phyloP scores from a whole-genome alignment of 1,140 invertebrate species.

The Brachionus angularis region DNA sequence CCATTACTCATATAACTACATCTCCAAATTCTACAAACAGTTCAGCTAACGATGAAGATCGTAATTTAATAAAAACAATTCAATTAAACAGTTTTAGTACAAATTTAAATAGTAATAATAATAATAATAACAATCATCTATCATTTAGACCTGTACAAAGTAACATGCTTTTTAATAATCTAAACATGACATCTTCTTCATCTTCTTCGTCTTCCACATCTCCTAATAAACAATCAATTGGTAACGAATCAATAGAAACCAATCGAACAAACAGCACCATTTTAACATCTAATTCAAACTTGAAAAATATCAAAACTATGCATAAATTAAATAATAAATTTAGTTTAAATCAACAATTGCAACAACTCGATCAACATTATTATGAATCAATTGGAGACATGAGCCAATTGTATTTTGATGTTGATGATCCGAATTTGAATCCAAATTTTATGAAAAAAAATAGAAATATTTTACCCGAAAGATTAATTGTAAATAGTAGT shows the following conservation, averaged over 20 bases:
- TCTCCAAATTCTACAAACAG: constrained; percentile 16
- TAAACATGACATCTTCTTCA: not conserved
- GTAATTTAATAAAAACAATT: not conserved
- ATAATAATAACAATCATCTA: no score
- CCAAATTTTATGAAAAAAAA: constrained; percentile 6
- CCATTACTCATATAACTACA: not conserved
- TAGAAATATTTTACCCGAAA: constrained; percentile 1
- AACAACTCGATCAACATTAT: no score
- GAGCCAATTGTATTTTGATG: constrained; percentile 32
- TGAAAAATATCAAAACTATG: no score
- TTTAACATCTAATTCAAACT: no score
- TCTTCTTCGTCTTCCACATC: not conserved
- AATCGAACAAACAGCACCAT: not conserved
- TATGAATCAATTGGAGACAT: constrained; percentile 28
- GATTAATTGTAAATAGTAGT: not conserved
- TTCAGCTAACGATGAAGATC: not conserved
- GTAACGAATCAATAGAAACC: constrained; percentile 12
- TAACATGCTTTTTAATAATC: no score
- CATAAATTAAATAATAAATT: no score
- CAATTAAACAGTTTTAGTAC: constrained; percentile 24
- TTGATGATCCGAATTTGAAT: no score
- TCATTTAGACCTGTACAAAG: constrained; percentile 17
- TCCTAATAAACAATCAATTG: not conserved
- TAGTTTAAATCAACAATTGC: constrained; percentile 25
- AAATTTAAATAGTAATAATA: no score